A percentile compares a stretch with the other conserved stretches of the same genome.
These are phyloP conservation scores for Lanius collurio DNA, from an alignment of 2,113 vertebrate genomes.

Conservation along the genomic window DNA sequence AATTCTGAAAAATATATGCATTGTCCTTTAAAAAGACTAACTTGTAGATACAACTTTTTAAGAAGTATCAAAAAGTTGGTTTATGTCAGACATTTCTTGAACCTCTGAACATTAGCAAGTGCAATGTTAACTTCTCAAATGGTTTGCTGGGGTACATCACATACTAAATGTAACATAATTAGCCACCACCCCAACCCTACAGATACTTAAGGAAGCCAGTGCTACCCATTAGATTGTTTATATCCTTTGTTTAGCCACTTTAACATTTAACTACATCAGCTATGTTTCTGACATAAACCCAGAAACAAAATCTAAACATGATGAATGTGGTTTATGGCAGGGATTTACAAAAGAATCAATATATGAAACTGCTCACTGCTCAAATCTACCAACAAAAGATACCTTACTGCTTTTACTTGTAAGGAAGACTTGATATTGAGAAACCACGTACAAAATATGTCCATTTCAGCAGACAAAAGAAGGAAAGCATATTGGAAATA, in stretches of 20 bases:
- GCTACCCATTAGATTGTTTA: not conserved
- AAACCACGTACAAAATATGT: not conserved
- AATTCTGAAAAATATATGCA: not conserved
- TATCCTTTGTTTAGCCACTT: not conserved
- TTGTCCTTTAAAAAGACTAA: not conserved
- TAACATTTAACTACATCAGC: not conserved
- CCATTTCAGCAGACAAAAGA: not conserved
- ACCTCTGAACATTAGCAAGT: not conserved
- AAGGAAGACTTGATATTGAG: not conserved
- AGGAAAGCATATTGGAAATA: not conserved
- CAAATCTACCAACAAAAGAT: not conserved
- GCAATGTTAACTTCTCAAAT: not conserved
- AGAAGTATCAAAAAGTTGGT: not conserved
- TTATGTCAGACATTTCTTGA: not conserved
- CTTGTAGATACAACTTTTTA: not conserved
- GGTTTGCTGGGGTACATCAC: not conserved
- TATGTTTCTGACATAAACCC: not conserved
- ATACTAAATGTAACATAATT: not conserved
- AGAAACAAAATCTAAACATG: not conserved
- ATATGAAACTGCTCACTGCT: not conserved
- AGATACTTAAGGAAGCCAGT: rapidly evolving
- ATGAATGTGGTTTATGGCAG: not conserved
- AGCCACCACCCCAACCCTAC: not conserved
- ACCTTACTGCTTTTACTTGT: not conserved
- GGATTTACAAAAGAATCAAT: not conserved